Base-by-base conservation (phyloP, 2,797 vertebrate genomes). In the Sebastes diaconus region DNA sequence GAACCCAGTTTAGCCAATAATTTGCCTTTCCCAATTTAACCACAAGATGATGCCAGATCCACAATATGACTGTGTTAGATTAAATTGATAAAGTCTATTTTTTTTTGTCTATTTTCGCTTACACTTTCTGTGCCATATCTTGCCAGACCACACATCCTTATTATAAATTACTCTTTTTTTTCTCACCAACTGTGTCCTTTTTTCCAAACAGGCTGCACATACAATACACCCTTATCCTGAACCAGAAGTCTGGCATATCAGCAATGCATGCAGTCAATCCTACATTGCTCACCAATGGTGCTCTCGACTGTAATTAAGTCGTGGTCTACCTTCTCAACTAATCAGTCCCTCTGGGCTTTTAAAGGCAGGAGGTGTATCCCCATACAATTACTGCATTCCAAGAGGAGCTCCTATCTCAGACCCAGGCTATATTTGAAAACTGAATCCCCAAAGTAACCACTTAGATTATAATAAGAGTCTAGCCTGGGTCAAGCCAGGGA, bases 11-110 rank as follows among this genome's bases (percentile, higher is more conserved):
- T 4, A 14, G 4, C 12, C 18, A 32, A n/a, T 7, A 8, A n/a
- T 22, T 14, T 79, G 59, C 8, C 16, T 77, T 85, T 50, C 50
- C 14, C 25, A 72, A 55, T 76, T 55, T 22, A 72, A 79, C 82
- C 87, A 91, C 85, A 83, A 88, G 90, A 89, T 90, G 90, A 42
- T 81, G 75, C 84, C 71, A 88, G 27, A 80, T 63, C 34, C n/a
- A 75, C 71, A 75, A 8, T 13, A 55, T 60, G 11, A 69, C n/a
- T 59, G 1, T 25, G 4, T 73, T 58, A 42, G 1, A 57, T 57
- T 58, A 3, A 29, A 25, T 13, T 46, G 4, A 64, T 54, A 27
- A 60, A 54, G 54, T 64, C 22, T 67, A 20, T 46, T 42, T 42
- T 36, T 9, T 12, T 10, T 34, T 1, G 32, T 34, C 32, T 34